Evolutionary conservation across 2,797 vertebrate genomes (phyloP).

Genomic region (Danio tinwini): DNA sequence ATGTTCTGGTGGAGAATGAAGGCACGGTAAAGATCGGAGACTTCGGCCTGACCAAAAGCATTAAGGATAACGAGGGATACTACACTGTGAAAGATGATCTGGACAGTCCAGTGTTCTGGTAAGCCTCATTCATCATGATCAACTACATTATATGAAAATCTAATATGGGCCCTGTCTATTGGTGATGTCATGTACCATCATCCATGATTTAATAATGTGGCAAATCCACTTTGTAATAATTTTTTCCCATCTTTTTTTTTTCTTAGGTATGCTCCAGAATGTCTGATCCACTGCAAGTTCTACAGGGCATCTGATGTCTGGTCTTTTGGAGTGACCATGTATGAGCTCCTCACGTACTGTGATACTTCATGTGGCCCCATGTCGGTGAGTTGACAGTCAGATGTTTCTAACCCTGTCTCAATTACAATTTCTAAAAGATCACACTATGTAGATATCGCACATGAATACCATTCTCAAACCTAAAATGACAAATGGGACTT

Average conservation of each 20-base stretch:
- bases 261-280: slow-evolving; percentile 95
- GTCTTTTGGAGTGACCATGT: slow-evolving; percentile 96
- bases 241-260: not conserved
- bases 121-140: slow-evolving; percentile 40
- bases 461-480: too few species aligned
- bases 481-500: not conserved
- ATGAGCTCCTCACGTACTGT: slow-evolving; percentile 95
- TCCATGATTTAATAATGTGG: not conserved
- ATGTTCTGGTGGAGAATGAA: slow-evolving; percentile 94
- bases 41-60: slow-evolving; percentile 95
- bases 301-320: slow-evolving; percentile 96
- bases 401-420: not conserved
- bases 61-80: slow-evolving; percentile 94
- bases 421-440: not conserved
- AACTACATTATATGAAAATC: not conserved
- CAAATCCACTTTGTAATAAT: slow-evolving; percentile 5
- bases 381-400: slow-evolving; percentile 77
- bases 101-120: slow-evolving; percentile 98
- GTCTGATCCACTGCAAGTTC: slow-evolving; percentile 91
- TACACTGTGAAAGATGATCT: slow-evolving; percentile 95
- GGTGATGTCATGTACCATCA: not conserved
- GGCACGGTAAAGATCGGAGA: slow-evolving; percentile 96
- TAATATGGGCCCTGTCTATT: not conserved
- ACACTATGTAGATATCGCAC: too few species aligned
- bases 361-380: slow-evolving; percentile 87